These are phyloP conservation scores for Priapulus caudatus DNA, from an alignment of 2,888 invertebrate species.

Conservation along the genomic window DNA sequence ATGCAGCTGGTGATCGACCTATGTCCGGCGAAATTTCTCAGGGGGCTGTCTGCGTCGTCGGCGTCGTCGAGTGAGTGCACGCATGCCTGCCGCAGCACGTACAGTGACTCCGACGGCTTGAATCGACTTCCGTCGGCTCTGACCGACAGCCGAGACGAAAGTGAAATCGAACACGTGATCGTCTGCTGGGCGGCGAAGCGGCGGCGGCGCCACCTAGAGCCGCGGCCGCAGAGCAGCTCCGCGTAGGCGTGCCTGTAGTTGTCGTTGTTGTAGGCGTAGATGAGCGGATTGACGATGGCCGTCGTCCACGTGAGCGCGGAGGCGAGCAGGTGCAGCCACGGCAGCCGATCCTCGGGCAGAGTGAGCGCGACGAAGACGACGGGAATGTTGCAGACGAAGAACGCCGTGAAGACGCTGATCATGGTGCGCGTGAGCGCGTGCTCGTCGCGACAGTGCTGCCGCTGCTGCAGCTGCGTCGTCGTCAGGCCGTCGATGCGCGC, in stretches of 20 bases:
- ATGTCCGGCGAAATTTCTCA: no score
- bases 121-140: no score
- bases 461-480: background rate
- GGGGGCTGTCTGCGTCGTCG: no score
- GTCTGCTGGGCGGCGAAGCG: no score
- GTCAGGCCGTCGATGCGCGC: background rate
- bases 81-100: no score
- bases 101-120: no score
- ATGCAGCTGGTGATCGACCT: no score
- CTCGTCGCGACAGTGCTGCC: background rate
- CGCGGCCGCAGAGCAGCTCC: background rate
- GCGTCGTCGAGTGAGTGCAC: no score
- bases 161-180: no score
- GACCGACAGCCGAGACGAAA: no score
- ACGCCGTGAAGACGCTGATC: background rate
- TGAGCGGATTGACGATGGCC: background rate
- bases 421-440: background rate
- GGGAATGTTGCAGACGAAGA: background rate
- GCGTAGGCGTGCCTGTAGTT: constrained; percentile 1
- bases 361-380: background rate
- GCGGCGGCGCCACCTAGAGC: no score
- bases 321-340: background rate
- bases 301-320: background rate
- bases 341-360: background rate
- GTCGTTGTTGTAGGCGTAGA: background rate